Conservation (phyloP, 2,888 invertebrate genomes). For the Anorthoa munda region DNA sequence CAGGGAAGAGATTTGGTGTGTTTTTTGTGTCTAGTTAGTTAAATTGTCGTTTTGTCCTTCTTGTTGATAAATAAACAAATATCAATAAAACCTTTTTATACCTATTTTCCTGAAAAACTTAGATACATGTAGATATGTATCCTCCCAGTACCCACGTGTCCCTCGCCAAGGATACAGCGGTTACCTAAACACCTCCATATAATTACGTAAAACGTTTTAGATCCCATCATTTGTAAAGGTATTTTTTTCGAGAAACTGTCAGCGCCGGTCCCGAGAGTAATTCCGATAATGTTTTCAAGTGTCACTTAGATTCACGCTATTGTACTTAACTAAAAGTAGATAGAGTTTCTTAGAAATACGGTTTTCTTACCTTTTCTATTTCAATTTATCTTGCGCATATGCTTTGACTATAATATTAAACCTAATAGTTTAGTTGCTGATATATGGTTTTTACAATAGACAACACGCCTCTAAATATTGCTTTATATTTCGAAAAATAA, state of each 20-base stretch:
- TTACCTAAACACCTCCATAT: conserved; percentile 25
- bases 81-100: too few relatives aligned
- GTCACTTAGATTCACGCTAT: conserved; percentile 59
- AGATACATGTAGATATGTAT: too few relatives aligned
- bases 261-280: conserved; percentile 55
- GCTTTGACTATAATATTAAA: neutral
- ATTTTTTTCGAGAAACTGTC: conserved; percentile 62
- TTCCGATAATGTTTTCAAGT: conserved; percentile 62
- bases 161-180: neutral
- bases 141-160: neutral
- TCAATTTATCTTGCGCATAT: neutral
- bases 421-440: neutral
- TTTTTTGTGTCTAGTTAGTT: too few relatives aligned
- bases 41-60: too few relatives aligned
- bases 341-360: conserved; percentile 13
- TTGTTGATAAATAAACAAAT: too few relatives aligned
- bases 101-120: too few relatives aligned
- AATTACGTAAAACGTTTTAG: conserved; percentile 56
- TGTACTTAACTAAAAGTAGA: conserved; percentile 30
- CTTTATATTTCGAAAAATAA: neutral
- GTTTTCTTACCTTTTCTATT: neutral
- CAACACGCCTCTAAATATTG: too few relatives aligned
- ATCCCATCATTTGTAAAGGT: conserved; percentile 42
- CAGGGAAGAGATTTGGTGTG: too few relatives aligned
- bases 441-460: neutral